Evolutionary conservation across 2,797 vertebrate genomes (phyloP).

Genomic region (Diplodus puntazzo): DNA sequence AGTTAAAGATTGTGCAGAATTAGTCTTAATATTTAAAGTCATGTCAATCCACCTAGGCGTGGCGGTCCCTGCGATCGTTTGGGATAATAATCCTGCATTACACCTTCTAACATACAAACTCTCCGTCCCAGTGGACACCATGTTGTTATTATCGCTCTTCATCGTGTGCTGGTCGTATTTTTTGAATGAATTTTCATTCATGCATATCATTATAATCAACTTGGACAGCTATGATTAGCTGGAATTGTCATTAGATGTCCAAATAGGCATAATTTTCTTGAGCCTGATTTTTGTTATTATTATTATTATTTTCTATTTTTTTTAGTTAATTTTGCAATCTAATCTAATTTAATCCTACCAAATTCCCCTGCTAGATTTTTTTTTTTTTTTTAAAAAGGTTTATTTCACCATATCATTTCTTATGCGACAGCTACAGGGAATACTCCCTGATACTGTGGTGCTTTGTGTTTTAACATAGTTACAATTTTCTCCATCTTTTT

Average conservation of each 20-base stretch:
- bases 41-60: not conserved
- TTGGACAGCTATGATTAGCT: slow-evolving; percentile 7
- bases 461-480: not conserved
- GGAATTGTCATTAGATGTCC: not conserved
- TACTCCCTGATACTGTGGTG: not conserved
- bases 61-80: not conserved
- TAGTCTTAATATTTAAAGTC: not conserved
- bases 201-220: slow-evolving; percentile 19
- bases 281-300: not conserved
- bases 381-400: no score
- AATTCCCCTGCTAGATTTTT: no score
- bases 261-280: not conserved
- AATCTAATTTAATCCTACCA: no score
- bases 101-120: not conserved
- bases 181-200: slow-evolving; percentile 3
- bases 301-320: not conserved
- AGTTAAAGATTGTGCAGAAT: not conserved
- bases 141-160: slow-evolving; percentile 8
- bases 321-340: not conserved
- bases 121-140: not conserved
- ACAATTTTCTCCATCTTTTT: not conserved
- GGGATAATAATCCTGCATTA: not conserved
- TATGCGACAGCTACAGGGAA: not conserved
- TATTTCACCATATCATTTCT: not conserved
- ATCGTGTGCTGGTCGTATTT: slow-evolving; percentile 16